A percentile compares a stretch with the other conserved stretches of the same genome.
These are phyloP conservation scores for Lemur catta DNA, from an alignment of 2,797 vertebrate genomes.

Conservation along the genomic window DNA sequence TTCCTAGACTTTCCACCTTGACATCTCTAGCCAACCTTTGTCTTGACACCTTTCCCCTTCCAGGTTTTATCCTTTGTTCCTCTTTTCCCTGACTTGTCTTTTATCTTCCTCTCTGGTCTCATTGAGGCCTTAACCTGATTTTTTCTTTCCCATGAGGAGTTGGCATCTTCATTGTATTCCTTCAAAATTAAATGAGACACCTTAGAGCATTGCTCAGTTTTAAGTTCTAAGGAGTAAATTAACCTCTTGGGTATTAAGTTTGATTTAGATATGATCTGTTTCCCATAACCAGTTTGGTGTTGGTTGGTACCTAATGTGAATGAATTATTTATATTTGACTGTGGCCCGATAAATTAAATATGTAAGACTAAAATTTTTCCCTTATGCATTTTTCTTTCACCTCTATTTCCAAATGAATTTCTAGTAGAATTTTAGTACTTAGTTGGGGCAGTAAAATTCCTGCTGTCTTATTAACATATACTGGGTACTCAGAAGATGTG, in stretches of 20 bases:
- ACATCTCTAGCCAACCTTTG: not conserved
- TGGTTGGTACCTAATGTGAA: constrained; percentile 35
- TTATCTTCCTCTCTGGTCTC: not conserved
- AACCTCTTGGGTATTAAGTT: not conserved
- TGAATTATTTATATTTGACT: not conserved
- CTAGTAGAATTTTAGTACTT: constrained; percentile 30
- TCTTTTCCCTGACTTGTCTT: not conserved
- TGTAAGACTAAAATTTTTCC: not conserved
- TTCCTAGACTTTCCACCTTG: not conserved
- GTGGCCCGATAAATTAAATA: not conserved
- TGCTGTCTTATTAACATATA: not conserved
- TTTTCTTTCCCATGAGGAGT: constrained; percentile 34
- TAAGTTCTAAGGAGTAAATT: constrained; percentile 44
- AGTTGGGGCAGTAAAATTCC: not conserved
- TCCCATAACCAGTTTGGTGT: not conserved
- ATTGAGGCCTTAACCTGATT: constrained; percentile 39
- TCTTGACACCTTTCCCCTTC: not conserved
- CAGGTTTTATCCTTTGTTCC: not conserved
- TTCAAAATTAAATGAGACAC: constrained; percentile 47
- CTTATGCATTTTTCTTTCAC: not conserved
- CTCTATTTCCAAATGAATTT: constrained; percentile 15
- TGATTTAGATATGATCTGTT: constrained; percentile 28
- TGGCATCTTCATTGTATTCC: not conserved
- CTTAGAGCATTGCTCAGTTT: constrained; percentile 41
- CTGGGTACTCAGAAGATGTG: not conserved